Percentiles rank a stretch among this genome's conserved stretches.
These are phyloP conservation scores for Proteles cristata DNA, from an alignment of 2,113 vertebrate species.

Conservation along the genomic window DNA sequence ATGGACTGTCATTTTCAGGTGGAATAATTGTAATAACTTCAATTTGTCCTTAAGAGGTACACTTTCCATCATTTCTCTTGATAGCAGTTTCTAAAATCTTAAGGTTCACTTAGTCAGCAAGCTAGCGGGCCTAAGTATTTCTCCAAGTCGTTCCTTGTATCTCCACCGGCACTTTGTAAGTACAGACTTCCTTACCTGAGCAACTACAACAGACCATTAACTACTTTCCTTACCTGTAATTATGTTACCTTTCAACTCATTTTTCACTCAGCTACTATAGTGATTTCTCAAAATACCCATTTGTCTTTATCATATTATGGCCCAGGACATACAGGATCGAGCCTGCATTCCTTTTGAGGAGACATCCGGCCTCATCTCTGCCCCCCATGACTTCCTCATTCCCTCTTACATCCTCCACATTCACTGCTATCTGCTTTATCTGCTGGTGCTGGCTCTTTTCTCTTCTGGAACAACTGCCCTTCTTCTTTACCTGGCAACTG, in stretches of 20 bases:
- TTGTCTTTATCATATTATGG: background rate
- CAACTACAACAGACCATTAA: background rate
- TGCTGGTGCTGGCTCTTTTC: rapidly evolving
- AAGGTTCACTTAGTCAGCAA: background rate
- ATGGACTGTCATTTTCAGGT: background rate
- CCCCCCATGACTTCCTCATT: background rate
- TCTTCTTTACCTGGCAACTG: background rate
- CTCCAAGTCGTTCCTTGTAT: background rate
- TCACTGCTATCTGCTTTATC: background rate
- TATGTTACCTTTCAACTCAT: background rate
- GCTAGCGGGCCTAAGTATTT: background rate
- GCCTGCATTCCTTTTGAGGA: background rate
- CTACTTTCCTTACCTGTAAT: background rate
- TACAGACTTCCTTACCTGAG: background rate
- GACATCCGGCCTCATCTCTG: rapidly evolving
- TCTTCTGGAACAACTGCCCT: background rate
- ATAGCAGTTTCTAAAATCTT: background rate
- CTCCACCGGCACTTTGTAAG: background rate
- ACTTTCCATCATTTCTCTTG: background rate
- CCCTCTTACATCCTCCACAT: rapidly evolving
- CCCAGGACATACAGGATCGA: background rate
- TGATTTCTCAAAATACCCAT: background rate
- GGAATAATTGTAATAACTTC: background rate
- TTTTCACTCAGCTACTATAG: background rate
- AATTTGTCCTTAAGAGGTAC: background rate